Percentiles rank a stretch among this genome's conserved stretches.
Conservation (phyloP, 2,113 vertebrate species). For the Xenopus laevis region DNA sequence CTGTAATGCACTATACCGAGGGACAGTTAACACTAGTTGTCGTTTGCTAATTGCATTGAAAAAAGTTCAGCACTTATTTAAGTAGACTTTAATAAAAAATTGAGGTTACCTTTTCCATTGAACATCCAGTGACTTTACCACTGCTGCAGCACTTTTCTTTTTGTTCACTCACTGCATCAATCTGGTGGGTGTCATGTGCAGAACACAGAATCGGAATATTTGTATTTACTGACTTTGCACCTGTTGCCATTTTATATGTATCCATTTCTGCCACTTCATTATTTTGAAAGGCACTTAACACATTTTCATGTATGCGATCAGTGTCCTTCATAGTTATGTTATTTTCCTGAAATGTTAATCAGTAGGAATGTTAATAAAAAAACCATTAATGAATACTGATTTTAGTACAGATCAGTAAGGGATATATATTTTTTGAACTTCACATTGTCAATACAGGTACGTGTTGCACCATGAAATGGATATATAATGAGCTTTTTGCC, state of each 20-base stretch:
- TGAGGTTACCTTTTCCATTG: slow-evolving; percentile 17
- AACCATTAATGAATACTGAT: too few relatives aligned
- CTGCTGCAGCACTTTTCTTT: slow-evolving; percentile 5
- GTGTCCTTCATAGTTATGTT: slow-evolving; percentile 12
- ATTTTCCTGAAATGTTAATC: slow-evolving; percentile 30
- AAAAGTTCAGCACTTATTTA: too few relatives aligned
- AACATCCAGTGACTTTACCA: slow-evolving; percentile 6
- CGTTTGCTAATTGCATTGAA: too few relatives aligned
- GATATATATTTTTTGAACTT: too few relatives aligned
- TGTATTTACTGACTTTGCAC: neutral
- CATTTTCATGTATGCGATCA: slow-evolving; percentile 2
- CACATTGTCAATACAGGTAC: too few relatives aligned
- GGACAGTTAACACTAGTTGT: too few relatives aligned
- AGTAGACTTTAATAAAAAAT: too few relatives aligned
- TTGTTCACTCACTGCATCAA: slow-evolving; percentile 10
- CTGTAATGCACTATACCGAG: too few relatives aligned
- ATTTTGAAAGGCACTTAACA: slow-evolving; percentile 12
- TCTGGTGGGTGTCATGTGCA: slow-evolving; percentile 4
- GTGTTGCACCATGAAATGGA: too few relatives aligned
- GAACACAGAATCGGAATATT: slow-evolving; percentile 15
- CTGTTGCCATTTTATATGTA: neutral
- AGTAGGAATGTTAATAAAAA: too few relatives aligned
- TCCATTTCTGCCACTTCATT: slow-evolving; percentile 4
- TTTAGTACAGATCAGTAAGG: too few relatives aligned
- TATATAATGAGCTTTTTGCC: too few relatives aligned